Evolutionary conservation across 2,797 vertebrate species (phyloP).

Genomic region (Sus cebifrons): DNA sequence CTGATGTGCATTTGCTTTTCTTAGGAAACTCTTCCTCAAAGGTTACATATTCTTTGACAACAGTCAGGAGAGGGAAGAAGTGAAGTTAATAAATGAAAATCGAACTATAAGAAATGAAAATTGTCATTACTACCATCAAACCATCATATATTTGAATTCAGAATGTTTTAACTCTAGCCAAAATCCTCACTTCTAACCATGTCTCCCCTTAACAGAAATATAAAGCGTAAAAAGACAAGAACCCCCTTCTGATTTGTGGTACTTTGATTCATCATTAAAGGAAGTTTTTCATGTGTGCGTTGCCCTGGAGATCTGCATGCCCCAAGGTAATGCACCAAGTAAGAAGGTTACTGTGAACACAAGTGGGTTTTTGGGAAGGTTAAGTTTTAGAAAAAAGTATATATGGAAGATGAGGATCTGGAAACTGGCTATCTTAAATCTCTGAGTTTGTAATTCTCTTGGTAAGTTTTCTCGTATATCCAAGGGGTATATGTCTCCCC

Average conservation of each 20-base stretch:
- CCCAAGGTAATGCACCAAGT: background rate
- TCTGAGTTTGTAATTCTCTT: background rate
- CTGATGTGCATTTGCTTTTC: background rate
- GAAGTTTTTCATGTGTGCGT: background rate
- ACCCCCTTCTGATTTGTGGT: background rate
- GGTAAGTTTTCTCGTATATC: background rate
- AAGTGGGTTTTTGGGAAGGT: background rate
- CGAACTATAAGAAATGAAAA: background rate
- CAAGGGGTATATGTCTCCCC: background rate
- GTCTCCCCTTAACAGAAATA: background rate
- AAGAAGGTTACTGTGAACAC: background rate
- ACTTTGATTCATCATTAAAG: conserved; percentile 62
- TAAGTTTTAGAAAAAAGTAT: conserved; percentile 14
- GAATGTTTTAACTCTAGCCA: conserved; percentile 30
- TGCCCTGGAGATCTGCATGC: background rate
- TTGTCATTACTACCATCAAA: background rate
- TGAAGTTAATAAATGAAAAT: background rate
- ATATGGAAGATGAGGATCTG: background rate
- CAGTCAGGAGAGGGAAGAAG: background rate
- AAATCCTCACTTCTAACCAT: conserved; percentile 34
- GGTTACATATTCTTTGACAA: conserved; percentile 12
- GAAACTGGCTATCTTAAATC: conserved; percentile 15
- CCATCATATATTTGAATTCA: background rate
- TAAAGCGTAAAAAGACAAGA: background rate
- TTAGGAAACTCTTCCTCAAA: background rate